Evolutionary conservation across 2,113 vertebrate species (phyloP).

Genomic region (Ardeotis arabs): DNA sequence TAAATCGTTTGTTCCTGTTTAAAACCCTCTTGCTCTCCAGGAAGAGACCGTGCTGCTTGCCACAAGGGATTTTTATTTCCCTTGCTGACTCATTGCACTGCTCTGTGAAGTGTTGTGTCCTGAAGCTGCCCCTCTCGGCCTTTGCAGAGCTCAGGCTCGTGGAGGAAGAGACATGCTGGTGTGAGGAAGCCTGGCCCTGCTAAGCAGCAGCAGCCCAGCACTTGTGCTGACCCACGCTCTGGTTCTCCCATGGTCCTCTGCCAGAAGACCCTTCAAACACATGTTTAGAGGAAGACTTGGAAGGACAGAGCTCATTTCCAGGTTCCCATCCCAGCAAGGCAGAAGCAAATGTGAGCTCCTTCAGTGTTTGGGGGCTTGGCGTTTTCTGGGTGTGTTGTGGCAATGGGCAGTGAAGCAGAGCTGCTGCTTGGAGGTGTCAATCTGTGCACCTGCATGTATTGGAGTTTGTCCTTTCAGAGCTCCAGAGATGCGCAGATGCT

Average conservation of each 20-base stretch:
- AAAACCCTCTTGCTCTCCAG: not conserved
- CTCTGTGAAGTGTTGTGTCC: not conserved
- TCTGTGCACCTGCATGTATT: accelerated
- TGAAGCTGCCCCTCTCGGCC: not conserved
- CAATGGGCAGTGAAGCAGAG: not conserved
- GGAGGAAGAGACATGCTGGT: not conserved
- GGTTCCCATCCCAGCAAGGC: not conserved
- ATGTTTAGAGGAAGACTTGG: not conserved
- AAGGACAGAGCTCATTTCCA: not conserved
- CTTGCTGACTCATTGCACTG: not conserved
- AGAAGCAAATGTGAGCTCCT: accelerated
- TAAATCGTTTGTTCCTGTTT: accelerated
- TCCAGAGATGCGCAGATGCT: not conserved
- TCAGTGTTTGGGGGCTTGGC: accelerated
- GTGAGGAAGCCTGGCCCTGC: not conserved
- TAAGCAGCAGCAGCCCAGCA: accelerated
- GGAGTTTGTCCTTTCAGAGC: not conserved
- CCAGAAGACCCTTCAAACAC: not conserved
- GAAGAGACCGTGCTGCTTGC: not conserved
- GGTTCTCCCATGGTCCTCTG: not conserved
- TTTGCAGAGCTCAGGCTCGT: accelerated
- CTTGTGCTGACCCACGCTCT: not conserved
- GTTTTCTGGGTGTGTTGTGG: not conserved
- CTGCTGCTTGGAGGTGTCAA: not conserved
- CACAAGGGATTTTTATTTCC: not conserved